A percentile compares a stretch with the other conserved stretches of the same genome.
Evolutionary conservation across 2,113 vertebrate species (phyloP).

Genomic region (Paradoxurus hermaphroditus): DNA sequence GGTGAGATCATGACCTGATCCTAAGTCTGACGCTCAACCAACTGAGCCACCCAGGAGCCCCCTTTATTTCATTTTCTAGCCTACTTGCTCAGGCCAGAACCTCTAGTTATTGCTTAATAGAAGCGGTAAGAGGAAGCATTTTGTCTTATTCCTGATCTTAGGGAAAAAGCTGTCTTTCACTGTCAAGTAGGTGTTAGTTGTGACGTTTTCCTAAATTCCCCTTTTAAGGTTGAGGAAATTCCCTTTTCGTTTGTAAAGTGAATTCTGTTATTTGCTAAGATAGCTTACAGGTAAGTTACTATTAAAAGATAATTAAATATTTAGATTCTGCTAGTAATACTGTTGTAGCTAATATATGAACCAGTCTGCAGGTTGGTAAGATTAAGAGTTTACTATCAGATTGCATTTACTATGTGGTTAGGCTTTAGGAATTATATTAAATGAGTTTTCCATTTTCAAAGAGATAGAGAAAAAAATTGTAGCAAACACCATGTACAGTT

Average conservation of each 20-base stretch:
- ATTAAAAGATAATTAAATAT: neutral
- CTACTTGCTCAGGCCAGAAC: neutral
- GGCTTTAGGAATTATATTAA: neutral
- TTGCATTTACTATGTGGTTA: neutral
- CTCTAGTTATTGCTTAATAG: neutral
- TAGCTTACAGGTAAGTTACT: neutral
- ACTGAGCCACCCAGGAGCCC: too few relatives aligned
- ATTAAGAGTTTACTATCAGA: neutral
- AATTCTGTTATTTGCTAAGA: neutral
- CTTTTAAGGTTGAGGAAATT: neutral
- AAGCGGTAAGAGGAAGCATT: neutral
- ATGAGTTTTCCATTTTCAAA: conserved; percentile 9
- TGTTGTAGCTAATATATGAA: neutral
- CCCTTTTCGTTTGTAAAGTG: neutral
- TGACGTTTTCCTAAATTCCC: neutral
- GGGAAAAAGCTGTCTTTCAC: neutral
- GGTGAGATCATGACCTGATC: too few relatives aligned
- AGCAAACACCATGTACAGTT: neutral
- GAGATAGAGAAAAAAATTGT: neutral
- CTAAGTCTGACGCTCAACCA: too few relatives aligned
- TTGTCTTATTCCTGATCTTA: neutral
- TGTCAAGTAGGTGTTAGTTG: neutral
- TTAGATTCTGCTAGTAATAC: neutral
- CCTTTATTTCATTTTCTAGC: conserved; percentile 16
- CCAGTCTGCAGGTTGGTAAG: neutral